These are phyloP conservation scores for Nymphalis polychloros DNA, from an alignment of 2,888 invertebrate species.

Conservation along the genomic window DNA sequence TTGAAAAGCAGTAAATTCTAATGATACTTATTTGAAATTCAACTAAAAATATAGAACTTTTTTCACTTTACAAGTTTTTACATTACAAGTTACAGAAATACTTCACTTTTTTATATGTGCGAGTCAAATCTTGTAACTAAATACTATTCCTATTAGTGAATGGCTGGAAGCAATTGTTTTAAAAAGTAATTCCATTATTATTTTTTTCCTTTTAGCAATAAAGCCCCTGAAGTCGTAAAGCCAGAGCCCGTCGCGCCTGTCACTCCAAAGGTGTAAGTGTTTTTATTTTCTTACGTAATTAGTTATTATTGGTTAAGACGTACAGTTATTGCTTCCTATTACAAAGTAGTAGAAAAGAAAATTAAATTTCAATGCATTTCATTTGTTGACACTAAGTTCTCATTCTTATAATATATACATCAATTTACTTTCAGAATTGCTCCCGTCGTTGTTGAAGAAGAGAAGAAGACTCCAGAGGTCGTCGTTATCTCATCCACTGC, in stretches of 20 bases:
- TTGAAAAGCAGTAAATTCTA: too few relatives aligned
- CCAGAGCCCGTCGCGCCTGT: background rate
- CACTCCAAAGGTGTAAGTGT: constrained; percentile 4
- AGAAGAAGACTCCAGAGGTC: constrained; percentile 19
- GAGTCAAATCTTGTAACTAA: too few relatives aligned
- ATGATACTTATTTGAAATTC: too few relatives aligned
- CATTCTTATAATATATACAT: background rate
- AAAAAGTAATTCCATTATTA: background rate
- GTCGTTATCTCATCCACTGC: constrained; percentile 16
- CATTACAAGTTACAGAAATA: too few relatives aligned
- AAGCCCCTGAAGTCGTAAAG: background rate
- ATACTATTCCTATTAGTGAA: too few relatives aligned
- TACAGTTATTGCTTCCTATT: too few relatives aligned
- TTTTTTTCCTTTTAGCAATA: constrained; percentile 1
- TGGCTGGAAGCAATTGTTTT: background rate
- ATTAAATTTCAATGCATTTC: too few relatives aligned
- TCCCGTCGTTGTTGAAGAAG: constrained; percentile 14
- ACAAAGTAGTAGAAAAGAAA: too few relatives aligned
- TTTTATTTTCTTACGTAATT: background rate
- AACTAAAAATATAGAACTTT: too few relatives aligned
- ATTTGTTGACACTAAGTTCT: too few relatives aligned
- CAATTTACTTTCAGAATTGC: constrained; percentile 23
- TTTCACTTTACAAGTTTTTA: too few relatives aligned
- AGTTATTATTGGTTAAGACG: background rate
- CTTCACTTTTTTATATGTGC: too few relatives aligned